Evolutionary conservation across 2,797 vertebrate species (phyloP), one percentile per base, ranked within the genome.

Genomic region (Oophaga sylvatica): DNA sequence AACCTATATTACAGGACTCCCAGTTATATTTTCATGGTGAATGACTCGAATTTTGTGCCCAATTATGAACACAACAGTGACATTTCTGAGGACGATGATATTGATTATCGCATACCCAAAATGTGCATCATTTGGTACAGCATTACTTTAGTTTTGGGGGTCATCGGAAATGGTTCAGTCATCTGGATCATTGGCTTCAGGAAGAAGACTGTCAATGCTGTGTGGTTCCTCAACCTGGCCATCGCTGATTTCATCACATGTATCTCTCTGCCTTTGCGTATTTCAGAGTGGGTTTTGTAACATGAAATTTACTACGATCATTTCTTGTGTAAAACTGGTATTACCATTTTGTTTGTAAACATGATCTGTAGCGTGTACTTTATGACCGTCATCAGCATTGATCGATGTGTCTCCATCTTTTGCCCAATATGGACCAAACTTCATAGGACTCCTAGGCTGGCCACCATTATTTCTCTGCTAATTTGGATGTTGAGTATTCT

Each of bases 51-150:
- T 11, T 53, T 53, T 9, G 8, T 1, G 48, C 8, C 1, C 7
- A 53, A 0, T 53, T 8, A 53, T 53, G 48, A 53, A 53, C 48
- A 11, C 1, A 7, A 53, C 48, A 53, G 48, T 53, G 48, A 41
- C 35, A 3, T 1, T 53, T 53, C 48, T 53, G 3, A 9, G 48
- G 48, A 53, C 8, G 48, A 53, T 53, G 11, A 1, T 53, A 9
- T 53, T 1, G 48, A 53, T 8, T 53, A 53, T 7, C 22, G 15
- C 48, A 53, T 67, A 48, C 29, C 45, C 3, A 85, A 1, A 9
- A 13, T 90, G 48, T 91, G 88, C 29, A 85, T 90, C 19, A 56
- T 57, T 2, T 88, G 87, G 48, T 90, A 87, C 85, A 87, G 78
- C 9, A 2, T 87, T 1, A 83, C 65, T 15, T 83, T 87, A 73